Base-by-base conservation (phyloP, 1,140 invertebrate genomes). In the Pachypeltis micranthus region DNA sequence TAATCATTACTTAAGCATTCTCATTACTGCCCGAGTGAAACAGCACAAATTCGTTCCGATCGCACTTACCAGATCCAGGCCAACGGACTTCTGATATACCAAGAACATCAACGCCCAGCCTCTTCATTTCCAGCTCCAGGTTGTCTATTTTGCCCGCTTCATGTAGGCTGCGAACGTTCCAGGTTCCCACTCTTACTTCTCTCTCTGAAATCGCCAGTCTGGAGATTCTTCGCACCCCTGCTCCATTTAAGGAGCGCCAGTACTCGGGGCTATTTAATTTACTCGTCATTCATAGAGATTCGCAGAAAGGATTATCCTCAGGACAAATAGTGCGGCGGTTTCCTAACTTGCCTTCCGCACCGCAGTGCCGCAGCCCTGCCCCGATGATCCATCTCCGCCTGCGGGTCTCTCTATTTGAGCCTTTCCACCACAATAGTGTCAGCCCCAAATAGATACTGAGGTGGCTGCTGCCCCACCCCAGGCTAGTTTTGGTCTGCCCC, bases 401-500 rank as follows among this genome's bases (percentile, higher is more conserved):
- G 31, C 31, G 31, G 31, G 31, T 39, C 31, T 10, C 31, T 39
- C 31, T 39, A 39, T 39, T 39, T 39, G 31, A 39, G 31, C 31
- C 31, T 39, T 39, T 39, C 31, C 31, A 39, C 31, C 31, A 39
- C 31, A 39, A 39, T 39, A 39, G 31, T 39, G 31, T 39, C 31
- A 39, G 16, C 31, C 31, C 31, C 31, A 39, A 39, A 39, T 16
- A 39, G 31, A 39, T 39, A 39, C 31, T 39, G 31, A 39, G 31
- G 31, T 39, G 31, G 31, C 31, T 39, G 31, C 31, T 39, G 31
- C 31, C 31, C 31, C 31, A 39, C 59, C 44, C 0, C 26, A 54
- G 44, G 65, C 63, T 66, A 64, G 28, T 68, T 68, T 68, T 68
- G 64, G 63, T 69, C 66, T 58, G 27, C 67, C 66, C 63, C 63